Conservation (phyloP, 2,797 vertebrate genomes). For the Syngnathus acus region DNA sequence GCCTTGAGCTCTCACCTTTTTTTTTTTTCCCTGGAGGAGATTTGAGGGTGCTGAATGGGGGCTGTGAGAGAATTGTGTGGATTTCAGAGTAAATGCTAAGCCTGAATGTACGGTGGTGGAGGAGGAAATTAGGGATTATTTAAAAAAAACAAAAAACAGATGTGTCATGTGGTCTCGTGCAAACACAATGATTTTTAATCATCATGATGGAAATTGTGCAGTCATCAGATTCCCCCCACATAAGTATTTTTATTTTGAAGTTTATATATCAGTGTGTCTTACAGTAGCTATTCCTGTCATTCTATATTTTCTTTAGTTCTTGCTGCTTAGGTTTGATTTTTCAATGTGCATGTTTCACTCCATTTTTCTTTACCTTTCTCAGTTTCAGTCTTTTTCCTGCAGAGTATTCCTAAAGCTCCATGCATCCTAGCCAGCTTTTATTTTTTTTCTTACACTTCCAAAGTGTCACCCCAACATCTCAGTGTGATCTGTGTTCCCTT, state of each 20-base stretch:
- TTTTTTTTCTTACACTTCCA: background rate
- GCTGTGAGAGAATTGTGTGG: slow-evolving; percentile 12
- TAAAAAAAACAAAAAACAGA: slow-evolving; percentile 15
- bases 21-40: slow-evolving; percentile 6
- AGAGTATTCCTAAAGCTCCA: background rate
- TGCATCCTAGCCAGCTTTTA: background rate
- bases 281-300: background rate
- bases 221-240: background rate
- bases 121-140: slow-evolving; percentile 21
- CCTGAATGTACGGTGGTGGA: slow-evolving; percentile 6
- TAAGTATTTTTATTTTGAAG: background rate
- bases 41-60: slow-evolving; percentile 8
- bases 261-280: background rate
- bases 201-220: background rate
- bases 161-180: slow-evolving; percentile 4
- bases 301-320: slow-evolving; percentile 3
- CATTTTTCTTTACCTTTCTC: slow-evolving; percentile 8
- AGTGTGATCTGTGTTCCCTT: slow-evolving; percentile 40
- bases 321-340: slow-evolving; percentile 7
- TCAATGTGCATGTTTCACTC: slow-evolving; percentile 11
- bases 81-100: slow-evolving; percentile 17
- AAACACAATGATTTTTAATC: slow-evolving; percentile 9
- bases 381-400: slow-evolving; percentile 6
- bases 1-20: slow-evolving; percentile 6
- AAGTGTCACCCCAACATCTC: slow-evolving; percentile 27